Evolutionary conservation across 2,888 invertebrate genomes (phyloP).

Genomic region (Neelides folsomi): DNA sequence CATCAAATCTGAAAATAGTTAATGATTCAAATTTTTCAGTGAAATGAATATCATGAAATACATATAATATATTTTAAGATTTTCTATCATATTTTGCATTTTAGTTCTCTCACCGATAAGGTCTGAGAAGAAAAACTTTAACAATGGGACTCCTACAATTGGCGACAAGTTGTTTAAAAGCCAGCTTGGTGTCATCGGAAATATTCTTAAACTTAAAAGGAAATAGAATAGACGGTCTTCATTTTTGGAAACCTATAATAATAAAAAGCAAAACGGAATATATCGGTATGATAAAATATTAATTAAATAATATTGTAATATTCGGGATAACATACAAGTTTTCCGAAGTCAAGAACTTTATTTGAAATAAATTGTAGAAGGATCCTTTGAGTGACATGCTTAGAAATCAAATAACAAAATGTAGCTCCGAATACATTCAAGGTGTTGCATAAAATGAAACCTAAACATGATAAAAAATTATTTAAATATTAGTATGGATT

Average conservation of each 20-base stretch:
- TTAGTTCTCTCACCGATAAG: constrained; percentile 46
- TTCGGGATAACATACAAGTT: constrained; percentile 39
- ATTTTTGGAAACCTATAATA: constrained; percentile 41
- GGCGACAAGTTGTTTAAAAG: constrained; percentile 48
- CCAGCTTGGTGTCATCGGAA: constrained; percentile 51
- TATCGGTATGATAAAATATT: too few relatives aligned
- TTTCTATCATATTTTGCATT: too few relatives aligned
- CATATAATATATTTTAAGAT: too few relatives aligned
- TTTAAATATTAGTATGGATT: too few relatives aligned
- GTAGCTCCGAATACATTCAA: constrained; percentile 46
- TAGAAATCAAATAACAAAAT: constrained; percentile 44
- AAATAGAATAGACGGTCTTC: constrained; percentile 42
- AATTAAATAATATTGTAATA: too few relatives aligned
- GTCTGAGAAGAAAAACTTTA: constrained; percentile 45
- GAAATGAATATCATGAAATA: background rate
- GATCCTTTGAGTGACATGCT: constrained; percentile 38
- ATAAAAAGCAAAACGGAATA: too few relatives aligned
- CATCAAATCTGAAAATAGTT: constrained; percentile 46
- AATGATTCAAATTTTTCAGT: background rate
- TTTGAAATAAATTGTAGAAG: constrained; percentile 39
- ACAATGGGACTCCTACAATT: constrained; percentile 44
- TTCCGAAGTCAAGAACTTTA: constrained; percentile 37
- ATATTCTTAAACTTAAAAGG: constrained; percentile 45
- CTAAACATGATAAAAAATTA: too few relatives aligned
- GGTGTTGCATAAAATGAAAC: constrained; percentile 43